Evolutionary conservation across 2,888 invertebrate species (phyloP).

Genomic region (Escarpia spicata): DNA sequence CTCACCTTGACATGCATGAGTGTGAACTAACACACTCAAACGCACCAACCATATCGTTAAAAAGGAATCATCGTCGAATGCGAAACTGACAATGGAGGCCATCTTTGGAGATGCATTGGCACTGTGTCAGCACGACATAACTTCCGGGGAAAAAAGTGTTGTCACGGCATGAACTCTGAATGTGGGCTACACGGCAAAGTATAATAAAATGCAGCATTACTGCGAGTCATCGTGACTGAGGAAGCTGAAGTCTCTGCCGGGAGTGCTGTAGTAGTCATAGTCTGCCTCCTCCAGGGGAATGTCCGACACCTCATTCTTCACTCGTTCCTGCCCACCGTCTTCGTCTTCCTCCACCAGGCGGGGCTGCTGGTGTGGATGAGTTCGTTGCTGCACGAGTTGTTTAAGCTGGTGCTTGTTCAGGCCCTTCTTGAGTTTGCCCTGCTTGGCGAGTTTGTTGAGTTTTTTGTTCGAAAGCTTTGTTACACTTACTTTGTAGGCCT

Average conservation of each 20-base stretch:
- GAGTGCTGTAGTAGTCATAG: slow-evolving; percentile 45
- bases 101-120: too few relatives aligned
- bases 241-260: slow-evolving; percentile 44
- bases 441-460: slow-evolving; percentile 46
- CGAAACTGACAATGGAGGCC: too few relatives aligned
- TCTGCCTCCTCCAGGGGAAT: slow-evolving; percentile 47
- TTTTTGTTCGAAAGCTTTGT: slow-evolving; percentile 45
- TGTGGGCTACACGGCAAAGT: too few relatives aligned
- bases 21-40: too few relatives aligned
- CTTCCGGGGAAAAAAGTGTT: too few relatives aligned
- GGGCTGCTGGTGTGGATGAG: slow-evolving; percentile 18
- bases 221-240: slow-evolving; percentile 33
- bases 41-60: too few relatives aligned
- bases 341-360: slow-evolving; percentile 28
- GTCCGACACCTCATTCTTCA: slow-evolving; percentile 32
- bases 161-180: too few relatives aligned
- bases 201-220: slow-evolving; percentile 31
- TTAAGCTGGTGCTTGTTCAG: slow-evolving; percentile 33
- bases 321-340: slow-evolving; percentile 21
- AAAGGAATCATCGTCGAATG: too few relatives aligned
- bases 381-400: background rate
- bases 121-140: too few relatives aligned
- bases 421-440: slow-evolving; percentile 45
- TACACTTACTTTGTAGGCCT: slow-evolving; percentile 36
- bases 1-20: too few relatives aligned